These are phyloP conservation scores for Emesis furor DNA, from an alignment of 2,888 invertebrate species.

Conservation along the genomic window DNA sequence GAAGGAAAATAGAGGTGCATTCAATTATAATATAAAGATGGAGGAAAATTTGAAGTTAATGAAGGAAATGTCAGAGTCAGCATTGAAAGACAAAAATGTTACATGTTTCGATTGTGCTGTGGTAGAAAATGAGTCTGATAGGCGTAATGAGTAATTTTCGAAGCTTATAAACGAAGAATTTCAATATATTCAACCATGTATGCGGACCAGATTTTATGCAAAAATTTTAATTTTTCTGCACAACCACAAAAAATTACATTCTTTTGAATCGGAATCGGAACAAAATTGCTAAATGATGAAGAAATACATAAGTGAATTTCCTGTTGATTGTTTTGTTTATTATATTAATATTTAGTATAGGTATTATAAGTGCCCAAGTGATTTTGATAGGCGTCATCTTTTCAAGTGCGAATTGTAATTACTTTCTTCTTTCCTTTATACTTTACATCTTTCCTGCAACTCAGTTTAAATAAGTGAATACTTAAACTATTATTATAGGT, in stretches of 20 bases:
- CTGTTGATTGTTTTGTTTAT: no score
- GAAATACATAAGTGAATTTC: conserved; percentile 14
- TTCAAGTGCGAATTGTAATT: not conserved
- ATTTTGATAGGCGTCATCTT: no score
- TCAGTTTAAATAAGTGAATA: not conserved
- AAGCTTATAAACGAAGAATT: conserved; percentile 8
- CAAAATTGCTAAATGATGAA: not conserved
- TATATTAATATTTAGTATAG: no score
- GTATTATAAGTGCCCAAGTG: no score
- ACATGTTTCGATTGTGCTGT: conserved; percentile 5
- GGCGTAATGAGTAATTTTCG: conserved; percentile 8
- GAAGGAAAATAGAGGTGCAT: not conserved
- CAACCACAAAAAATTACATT: conserved; percentile 1
- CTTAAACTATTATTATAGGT: no score
- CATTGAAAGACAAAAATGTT: conserved; percentile 5
- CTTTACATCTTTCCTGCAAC: not conserved
- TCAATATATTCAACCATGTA: not conserved
- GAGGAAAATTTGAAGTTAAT: conserved; percentile 5
- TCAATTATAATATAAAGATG: conserved; percentile 11
- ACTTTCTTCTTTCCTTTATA: conserved; percentile 6
- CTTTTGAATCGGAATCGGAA: conserved; percentile 3
- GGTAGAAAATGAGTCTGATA: conserved; percentile 5
- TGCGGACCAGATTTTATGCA: conserved; percentile 4
- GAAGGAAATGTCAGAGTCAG: not conserved
- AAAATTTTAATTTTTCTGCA: not conserved